Conservation (phyloP, 2,113 vertebrate genomes). For the Motacilla alba region DNA sequence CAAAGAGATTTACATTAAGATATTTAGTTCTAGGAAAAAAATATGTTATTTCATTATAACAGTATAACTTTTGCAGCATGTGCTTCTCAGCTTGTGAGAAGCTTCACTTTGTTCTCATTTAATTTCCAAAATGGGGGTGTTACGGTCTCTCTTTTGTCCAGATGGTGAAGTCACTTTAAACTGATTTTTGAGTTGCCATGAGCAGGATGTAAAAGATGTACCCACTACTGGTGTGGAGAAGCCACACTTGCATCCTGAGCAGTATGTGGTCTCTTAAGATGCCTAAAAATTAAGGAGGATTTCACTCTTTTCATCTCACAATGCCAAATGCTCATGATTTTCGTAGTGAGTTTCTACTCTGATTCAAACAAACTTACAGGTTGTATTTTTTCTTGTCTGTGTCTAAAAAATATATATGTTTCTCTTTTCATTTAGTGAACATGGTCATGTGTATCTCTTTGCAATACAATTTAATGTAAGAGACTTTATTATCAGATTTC, state of each 20-base stretch:
- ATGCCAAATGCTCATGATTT: not conserved
- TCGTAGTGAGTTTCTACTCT: not conserved
- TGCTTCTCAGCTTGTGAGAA: not conserved
- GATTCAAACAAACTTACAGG: not conserved
- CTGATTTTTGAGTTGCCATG: not conserved
- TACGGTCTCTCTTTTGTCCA: not conserved
- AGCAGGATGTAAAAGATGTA: not conserved
- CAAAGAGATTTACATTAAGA: not conserved
- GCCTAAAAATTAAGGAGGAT: not conserved
- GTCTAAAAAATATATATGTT: not conserved
- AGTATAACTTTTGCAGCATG: not conserved
- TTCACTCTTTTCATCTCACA: not conserved
- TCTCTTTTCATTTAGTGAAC: not conserved
- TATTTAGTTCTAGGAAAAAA: not conserved
- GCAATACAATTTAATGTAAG: not conserved
- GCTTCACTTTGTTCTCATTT: not conserved
- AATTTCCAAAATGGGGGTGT: not conserved
- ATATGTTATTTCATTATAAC: not conserved
- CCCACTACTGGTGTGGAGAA: not conserved
- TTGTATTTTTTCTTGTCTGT: not conserved
- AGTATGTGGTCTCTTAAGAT: not conserved
- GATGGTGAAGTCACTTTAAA: not conserved
- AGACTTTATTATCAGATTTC: not conserved
- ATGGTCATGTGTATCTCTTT: not conserved
- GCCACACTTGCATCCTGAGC: not conserved